Evolutionary conservation across 2,113 vertebrate species (phyloP).

Genomic region (Choloepus hoffmanni): DNA sequence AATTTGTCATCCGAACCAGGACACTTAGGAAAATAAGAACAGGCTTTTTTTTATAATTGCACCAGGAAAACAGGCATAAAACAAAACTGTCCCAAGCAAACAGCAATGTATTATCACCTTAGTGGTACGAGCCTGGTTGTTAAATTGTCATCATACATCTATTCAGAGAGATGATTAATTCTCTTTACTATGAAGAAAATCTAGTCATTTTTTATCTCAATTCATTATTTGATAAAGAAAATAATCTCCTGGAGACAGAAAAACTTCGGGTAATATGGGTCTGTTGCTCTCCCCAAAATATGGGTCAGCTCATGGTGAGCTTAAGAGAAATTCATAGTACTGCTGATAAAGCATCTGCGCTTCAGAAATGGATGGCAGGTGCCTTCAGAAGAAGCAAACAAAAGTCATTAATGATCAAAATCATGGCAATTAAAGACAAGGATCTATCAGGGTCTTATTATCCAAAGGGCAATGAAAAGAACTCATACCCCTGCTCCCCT

Average conservation of each 20-base stretch:
- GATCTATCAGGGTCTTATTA: conserved; percentile 67
- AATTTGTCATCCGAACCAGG: neutral
- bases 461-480: conserved; percentile 66
- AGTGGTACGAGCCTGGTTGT: neutral
- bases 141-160: neutral
- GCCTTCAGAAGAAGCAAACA: conserved; percentile 77
- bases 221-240: conserved; percentile 56
- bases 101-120: neutral
- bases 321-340: conserved; percentile 51
- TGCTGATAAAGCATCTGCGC: conserved; percentile 66
- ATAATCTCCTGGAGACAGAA: conserved; percentile 33
- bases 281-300: conserved; percentile 51
- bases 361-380: conserved; percentile 61
- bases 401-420: conserved; percentile 75
- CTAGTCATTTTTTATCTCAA: conserved; percentile 20
- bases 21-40: conserved; percentile 44
- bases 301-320: conserved; percentile 66
- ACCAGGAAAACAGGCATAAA: neutral
- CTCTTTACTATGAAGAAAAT: neutral
- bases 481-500: conserved; percentile 14
- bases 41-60: neutral
- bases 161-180: conserved; percentile 25
- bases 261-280: conserved; percentile 1
- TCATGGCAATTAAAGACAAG: conserved; percentile 73
- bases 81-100: neutral